These are phyloP conservation scores for Donacobius atricapilla DNA, from an alignment of 2,113 vertebrate species.

Conservation along the genomic window DNA sequence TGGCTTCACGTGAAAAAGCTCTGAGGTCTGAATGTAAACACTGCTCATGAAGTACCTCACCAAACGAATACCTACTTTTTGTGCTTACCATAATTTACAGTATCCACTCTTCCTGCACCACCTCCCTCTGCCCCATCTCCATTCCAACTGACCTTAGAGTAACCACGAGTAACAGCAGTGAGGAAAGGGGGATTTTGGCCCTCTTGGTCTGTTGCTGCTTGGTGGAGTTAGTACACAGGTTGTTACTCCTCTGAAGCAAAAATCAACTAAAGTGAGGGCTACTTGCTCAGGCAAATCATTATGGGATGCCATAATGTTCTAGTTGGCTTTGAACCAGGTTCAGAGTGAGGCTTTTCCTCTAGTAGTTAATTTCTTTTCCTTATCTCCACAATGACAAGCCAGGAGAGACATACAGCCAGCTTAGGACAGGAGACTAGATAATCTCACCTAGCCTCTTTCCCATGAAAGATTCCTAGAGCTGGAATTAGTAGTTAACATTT, in stretches of 20 bases:
- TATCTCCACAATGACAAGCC: not conserved
- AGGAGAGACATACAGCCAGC: not conserved
- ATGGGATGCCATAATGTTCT: not conserved
- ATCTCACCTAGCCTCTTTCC: not conserved
- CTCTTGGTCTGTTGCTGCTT: not conserved
- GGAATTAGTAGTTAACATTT: not conserved
- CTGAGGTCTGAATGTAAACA: not conserved
- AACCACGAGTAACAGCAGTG: rapidly evolving
- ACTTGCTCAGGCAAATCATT: not conserved
- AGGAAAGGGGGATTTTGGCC: not conserved
- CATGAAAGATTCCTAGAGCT: not conserved
- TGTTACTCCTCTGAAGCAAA: not conserved
- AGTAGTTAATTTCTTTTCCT: not conserved
- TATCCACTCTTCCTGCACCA: not conserved
- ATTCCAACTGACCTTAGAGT: not conserved
- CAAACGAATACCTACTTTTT: not conserved
- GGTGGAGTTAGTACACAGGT: not conserved
- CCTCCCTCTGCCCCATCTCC: not conserved
- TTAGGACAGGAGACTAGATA: not conserved
- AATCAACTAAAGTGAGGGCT: not conserved
- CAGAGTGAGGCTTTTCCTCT: not conserved
- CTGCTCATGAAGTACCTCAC: not conserved
- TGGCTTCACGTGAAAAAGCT: not conserved
- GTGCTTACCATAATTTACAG: not conserved
- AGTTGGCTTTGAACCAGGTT: not conserved